A percentile compares a stretch with the other conserved stretches of the same genome.
phyloP scores from a whole-genome alignment of 2,797 vertebrate species.

The Falco columbarius region DNA sequence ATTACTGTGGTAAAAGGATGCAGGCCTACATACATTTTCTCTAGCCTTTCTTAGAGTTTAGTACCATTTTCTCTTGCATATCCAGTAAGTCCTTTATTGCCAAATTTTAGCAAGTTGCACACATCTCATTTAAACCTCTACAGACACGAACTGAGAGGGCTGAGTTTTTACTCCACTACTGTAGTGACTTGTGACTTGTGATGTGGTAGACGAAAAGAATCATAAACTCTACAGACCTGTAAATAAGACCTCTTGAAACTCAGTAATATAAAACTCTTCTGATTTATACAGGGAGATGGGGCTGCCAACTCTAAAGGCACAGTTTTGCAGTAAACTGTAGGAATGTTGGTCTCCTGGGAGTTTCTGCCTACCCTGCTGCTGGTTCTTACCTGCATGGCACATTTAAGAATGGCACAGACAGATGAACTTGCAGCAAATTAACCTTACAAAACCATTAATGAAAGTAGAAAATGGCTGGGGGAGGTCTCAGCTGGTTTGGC shows the following conservation, averaged over 20 bases:
- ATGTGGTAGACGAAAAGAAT: background rate
- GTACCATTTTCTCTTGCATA: background rate
- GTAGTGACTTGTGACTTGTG: background rate
- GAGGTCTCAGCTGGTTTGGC: background rate
- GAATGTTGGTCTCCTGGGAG: background rate
- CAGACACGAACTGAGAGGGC: background rate
- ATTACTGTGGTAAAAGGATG: background rate
- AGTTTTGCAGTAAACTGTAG: background rate
- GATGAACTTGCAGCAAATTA: background rate
- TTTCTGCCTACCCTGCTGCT: background rate
- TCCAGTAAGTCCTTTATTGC: background rate
- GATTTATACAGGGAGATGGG: background rate
- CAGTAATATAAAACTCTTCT: background rate
- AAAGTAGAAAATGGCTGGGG: background rate
- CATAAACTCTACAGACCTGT: background rate
- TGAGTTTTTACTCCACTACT: background rate
- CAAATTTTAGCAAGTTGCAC: background rate
- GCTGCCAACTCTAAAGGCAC: background rate
- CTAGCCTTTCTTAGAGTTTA: background rate
- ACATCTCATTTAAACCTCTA: background rate
- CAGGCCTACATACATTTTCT: rapidly evolving
- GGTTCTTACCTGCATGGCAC: background rate
- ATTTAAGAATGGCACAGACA: background rate
- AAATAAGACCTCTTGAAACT: background rate
- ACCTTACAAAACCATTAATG: background rate